These are phyloP conservation scores for Axinella damicornis DNA, from an alignment of 37 sponge, comb jelly and placozoan genomes.

Conservation along the genomic window DNA sequence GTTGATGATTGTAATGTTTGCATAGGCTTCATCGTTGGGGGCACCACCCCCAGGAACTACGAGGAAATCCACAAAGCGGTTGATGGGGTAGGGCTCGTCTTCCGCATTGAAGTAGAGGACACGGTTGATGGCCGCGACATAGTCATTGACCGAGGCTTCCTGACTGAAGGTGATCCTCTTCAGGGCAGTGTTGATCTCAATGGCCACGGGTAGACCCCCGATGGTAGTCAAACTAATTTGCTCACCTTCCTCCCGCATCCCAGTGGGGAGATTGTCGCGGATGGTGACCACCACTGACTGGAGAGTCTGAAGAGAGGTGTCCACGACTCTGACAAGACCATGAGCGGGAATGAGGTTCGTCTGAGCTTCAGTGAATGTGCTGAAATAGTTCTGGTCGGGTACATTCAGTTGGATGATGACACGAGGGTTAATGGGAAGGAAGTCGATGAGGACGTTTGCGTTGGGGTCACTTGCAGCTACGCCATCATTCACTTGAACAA, in stretches of 20 bases:
- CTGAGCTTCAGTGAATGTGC: conserved; percentile 50
- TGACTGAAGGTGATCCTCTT: conserved; percentile 63
- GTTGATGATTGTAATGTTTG: conserved; percentile 60
- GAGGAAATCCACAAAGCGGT: conserved; percentile 73
- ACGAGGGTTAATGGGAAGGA: conserved; percentile 51
- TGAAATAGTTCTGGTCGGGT: conserved; percentile 68
- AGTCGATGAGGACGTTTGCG: conserved; percentile 46
- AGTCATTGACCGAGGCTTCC: conserved; percentile 24
- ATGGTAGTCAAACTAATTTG: conserved; percentile 1
- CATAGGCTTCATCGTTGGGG: conserved; percentile 50
- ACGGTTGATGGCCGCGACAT: conserved; percentile 51
- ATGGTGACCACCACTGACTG: conserved; percentile 61
- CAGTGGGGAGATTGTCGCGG: conserved; percentile 26
- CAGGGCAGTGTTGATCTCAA: conserved; percentile 67
- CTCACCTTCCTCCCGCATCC: conserved; percentile 34
- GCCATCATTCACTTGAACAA: conserved; percentile 55
- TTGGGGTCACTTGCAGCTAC: conserved; percentile 11
- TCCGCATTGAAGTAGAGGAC: conserved; percentile 69
- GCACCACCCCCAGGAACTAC: conserved; percentile 77
- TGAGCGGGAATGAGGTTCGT: not conserved
- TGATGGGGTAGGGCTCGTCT: conserved; percentile 54
- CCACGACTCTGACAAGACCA: conserved; percentile 35
- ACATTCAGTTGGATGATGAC: conserved; percentile 64
- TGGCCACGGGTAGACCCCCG: conserved; percentile 20
- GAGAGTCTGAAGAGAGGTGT: conserved; percentile 59